These are phyloP conservation scores for Mycteria americana DNA, from an alignment of 2,797 vertebrate genomes.

Conservation along the genomic window DNA sequence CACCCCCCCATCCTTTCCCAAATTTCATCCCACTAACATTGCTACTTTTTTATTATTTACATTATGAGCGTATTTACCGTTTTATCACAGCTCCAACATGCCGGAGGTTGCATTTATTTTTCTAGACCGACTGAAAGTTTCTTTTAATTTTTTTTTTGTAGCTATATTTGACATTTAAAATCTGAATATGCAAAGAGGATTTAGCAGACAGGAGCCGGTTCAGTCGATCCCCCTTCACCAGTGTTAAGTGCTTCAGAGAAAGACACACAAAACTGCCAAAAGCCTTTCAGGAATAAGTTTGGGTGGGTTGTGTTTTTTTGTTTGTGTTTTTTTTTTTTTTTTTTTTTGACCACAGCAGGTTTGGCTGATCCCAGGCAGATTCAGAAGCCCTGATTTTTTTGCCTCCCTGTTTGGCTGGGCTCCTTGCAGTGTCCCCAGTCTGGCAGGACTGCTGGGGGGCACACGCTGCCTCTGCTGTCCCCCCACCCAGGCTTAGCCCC, in stretches of 20 bases:
- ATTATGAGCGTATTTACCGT: rapidly evolving
- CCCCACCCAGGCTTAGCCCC: neutral
- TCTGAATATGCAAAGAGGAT: neutral
- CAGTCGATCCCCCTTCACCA: rapidly evolving
- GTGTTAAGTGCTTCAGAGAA: neutral
- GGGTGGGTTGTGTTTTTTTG: neutral
- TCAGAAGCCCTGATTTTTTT: neutral
- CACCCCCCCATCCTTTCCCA: neutral
- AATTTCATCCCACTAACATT: neutral
- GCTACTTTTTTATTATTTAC: neutral
- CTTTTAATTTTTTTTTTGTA: neutral
- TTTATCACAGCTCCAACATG: neutral
- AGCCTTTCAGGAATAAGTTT: neutral
- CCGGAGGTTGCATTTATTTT: neutral
- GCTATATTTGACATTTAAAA: neutral
- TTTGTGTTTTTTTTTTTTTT: neutral
- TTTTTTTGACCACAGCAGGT: neutral
- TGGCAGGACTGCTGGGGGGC: neutral
- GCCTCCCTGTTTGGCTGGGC: rapidly evolving
- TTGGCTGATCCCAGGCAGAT: neutral
- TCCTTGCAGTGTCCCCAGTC: neutral
- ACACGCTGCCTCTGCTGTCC: neutral
- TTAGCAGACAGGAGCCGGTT: neutral
- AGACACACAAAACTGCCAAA: no score
- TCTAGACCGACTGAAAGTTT: neutral